phyloP scores from a whole-genome alignment of 1,140 invertebrate species.

The Sitophilus oryzae region DNA sequence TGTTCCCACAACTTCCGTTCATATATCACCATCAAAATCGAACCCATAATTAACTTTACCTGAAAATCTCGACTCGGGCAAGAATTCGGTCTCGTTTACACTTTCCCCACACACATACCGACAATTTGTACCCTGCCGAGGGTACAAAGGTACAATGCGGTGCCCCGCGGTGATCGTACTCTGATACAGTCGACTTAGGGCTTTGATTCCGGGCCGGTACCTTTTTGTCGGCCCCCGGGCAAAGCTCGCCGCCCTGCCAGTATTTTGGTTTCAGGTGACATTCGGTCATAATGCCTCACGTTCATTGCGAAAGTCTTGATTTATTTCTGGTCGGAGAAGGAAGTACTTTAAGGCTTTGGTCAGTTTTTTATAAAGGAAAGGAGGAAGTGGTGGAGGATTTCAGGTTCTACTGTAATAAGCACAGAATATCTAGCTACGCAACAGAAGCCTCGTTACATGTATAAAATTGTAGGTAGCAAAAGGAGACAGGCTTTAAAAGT shows the following conservation, averaged over 20 bases:
- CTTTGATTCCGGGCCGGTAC: background rate
- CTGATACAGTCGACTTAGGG: background rate
- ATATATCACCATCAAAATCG: background rate
- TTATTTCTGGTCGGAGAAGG: background rate
- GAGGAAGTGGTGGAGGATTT: no score
- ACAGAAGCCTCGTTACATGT: no score
- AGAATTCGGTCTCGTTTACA: background rate
- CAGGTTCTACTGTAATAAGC: no score
- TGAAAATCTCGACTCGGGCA: background rate
- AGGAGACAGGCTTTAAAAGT: no score
- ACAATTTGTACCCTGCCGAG: background rate
- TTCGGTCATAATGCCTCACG: background rate
- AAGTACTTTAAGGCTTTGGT: background rate
- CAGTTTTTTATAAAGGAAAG: no score
- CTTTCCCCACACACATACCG: background rate
- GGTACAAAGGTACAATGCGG: background rate
- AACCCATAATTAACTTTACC: background rate
- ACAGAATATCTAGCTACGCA: no score
- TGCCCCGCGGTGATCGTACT: background rate
- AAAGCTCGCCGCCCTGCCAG: background rate
- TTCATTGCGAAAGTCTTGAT: background rate
- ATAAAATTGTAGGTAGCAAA: no score
- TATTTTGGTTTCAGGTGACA: background rate
- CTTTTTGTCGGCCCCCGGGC: background rate
- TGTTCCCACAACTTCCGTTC: no score